Conservation (phyloP, 2,113 vertebrate genomes). For the Hyaena hyaena region DNA sequence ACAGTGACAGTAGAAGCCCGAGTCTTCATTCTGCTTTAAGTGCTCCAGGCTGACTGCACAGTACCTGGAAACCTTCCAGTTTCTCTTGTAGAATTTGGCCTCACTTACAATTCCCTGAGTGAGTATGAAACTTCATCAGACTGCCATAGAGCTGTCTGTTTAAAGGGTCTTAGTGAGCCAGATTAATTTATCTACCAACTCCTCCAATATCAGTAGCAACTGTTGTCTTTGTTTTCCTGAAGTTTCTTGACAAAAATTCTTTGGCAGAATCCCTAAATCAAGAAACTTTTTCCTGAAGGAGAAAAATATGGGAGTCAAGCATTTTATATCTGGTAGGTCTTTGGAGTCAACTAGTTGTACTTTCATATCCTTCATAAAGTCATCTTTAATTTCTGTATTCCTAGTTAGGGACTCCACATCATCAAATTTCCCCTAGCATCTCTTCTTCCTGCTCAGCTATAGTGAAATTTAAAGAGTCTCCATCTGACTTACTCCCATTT, state of each 20-base stretch:
- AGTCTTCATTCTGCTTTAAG: not conserved
- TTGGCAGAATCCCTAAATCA: not conserved
- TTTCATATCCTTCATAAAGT: not conserved
- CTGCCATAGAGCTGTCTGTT: not conserved
- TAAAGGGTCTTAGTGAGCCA: not conserved
- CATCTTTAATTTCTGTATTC: not conserved
- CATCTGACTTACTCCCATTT: not conserved
- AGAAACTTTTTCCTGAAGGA: not conserved
- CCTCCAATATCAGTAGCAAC: not conserved
- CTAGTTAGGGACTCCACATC: not conserved
- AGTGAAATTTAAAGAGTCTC: not conserved
- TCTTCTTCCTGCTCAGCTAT: not conserved
- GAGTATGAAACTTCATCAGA: not conserved
- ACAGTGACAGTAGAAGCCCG: not conserved
- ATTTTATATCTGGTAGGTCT: not conserved
- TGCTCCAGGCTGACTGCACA: not conserved
- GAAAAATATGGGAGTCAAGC: not conserved
- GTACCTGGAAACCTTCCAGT: not conserved
- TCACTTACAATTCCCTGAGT: not conserved
- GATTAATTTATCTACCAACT: not conserved
- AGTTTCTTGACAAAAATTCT: not conserved
- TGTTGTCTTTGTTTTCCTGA: not conserved
- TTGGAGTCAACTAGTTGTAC: not conserved
- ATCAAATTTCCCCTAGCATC: not conserved
- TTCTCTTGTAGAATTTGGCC: not conserved